A percentile compares a stretch with the other conserved stretches of the same genome.
These are phyloP conservation scores for Brachionus angularis DNA, from an alignment of 1,140 invertebrate species.

Conservation along the genomic window DNA sequence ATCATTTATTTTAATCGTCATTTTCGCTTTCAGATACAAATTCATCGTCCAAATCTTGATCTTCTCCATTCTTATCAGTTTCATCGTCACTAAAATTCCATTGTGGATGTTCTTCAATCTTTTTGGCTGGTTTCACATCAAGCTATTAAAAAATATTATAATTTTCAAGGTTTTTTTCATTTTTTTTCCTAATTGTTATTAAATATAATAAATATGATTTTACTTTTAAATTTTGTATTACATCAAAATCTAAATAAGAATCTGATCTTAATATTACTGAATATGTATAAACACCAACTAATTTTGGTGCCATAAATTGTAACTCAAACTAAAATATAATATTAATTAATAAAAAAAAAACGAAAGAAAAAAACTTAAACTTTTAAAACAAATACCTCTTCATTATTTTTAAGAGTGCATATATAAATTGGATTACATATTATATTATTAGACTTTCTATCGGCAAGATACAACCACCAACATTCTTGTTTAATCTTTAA, in stretches of 20 bases:
- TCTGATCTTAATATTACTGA: constrained; percentile 89
- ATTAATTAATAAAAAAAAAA: not conserved
- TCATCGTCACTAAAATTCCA: constrained; percentile 44
- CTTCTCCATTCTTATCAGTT: not conserved
- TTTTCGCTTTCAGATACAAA: constrained; percentile 28
- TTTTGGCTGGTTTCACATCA: constrained; percentile 5
- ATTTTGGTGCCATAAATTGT: constrained; percentile 87
- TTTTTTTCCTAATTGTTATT: too few relatives aligned
- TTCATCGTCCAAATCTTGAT: constrained; percentile 22
- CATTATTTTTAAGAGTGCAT: constrained; percentile 61
- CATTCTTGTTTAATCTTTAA: constrained; percentile 88
- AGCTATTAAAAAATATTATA: not conserved
- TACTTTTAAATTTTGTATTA: constrained; percentile 19
- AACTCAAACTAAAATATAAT: constrained; percentile 71
- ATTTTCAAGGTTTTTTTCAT: too few relatives aligned
- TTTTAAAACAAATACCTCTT: constrained; percentile 48
- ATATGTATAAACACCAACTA: constrained; percentile 85
- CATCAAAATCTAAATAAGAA: constrained; percentile 70
- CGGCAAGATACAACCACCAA: constrained; percentile 97
- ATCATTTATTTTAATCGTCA: not conserved
- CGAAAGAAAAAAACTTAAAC: not conserved
- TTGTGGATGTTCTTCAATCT: constrained; percentile 36
- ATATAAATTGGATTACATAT: constrained; percentile 85
- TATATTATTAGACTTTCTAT: constrained; percentile 81
- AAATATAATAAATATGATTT: not conserved